Conservation (phyloP, 1,140 invertebrate genomes). For the Argopecten irradians region DNA sequence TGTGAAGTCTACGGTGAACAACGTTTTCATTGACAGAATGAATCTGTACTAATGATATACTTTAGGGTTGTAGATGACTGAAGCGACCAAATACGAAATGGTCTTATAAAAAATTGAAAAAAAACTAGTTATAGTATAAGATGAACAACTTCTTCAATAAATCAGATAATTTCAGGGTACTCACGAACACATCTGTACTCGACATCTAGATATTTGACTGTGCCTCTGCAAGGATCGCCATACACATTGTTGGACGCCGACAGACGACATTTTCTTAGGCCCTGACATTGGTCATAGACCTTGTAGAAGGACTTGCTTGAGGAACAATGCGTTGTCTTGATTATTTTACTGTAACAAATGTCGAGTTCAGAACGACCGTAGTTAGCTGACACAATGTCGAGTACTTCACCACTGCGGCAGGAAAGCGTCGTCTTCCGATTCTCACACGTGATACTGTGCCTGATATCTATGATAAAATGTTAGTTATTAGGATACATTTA, state of each 20-base stretch:
- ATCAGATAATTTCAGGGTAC: neutral
- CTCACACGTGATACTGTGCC: neutral
- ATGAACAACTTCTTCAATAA: too few relatives aligned
- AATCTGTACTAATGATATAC: too few relatives aligned
- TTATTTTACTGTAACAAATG: neutral
- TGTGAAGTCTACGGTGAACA: too few relatives aligned
- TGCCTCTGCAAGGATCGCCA: slow-evolving; percentile 29
- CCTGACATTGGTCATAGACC: neutral
- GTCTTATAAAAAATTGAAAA: too few relatives aligned
- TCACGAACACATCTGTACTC: slow-evolving; percentile 1
- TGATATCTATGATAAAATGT: neutral
- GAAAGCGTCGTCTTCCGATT: neutral
- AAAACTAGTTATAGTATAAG: too few relatives aligned
- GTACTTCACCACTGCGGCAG: neutral
- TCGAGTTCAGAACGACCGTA: neutral
- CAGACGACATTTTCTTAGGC: neutral
- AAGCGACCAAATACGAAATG: too few relatives aligned
- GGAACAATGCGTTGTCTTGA: neutral
- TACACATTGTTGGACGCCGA: neutral
- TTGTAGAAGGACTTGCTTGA: neutral
- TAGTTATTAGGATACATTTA: too few relatives aligned
- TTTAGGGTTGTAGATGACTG: too few relatives aligned
- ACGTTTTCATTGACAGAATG: too few relatives aligned
- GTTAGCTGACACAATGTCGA: slow-evolving; percentile 8
- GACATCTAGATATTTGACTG: slow-evolving; percentile 12